These are phyloP conservation scores for Melangyna quadrimaculata DNA, from an alignment of 2,888 invertebrate genomes.

Conservation along the genomic window DNA sequence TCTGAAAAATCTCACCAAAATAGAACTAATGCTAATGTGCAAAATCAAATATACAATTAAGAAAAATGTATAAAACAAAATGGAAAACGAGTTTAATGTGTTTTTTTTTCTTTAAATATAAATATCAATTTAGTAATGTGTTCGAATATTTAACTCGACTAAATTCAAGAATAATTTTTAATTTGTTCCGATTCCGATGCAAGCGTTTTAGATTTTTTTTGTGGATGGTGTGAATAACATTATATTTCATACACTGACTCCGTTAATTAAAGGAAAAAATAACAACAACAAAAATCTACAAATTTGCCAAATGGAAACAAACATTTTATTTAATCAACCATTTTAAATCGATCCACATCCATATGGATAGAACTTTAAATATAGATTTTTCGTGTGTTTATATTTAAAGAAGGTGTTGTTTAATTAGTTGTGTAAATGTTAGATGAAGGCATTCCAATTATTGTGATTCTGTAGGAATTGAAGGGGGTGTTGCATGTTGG, in stretches of 20 bases:
- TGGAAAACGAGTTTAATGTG: too few relatives aligned
- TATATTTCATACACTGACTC: background rate
- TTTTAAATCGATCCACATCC: background rate
- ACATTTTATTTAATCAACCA: background rate
- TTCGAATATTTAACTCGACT: too few relatives aligned
- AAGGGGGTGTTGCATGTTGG: background rate
- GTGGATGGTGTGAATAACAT: too few relatives aligned
- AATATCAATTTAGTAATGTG: too few relatives aligned
- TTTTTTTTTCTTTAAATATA: too few relatives aligned
- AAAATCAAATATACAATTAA: too few relatives aligned
- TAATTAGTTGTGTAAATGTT: slow-evolving; percentile 9
- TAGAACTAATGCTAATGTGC: too few relatives aligned
- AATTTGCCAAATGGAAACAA: background rate
- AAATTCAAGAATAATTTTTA: too few relatives aligned
- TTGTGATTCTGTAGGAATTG: background rate
- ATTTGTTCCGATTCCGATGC: too few relatives aligned
- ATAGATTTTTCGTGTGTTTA: background rate
- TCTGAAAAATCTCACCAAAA: too few relatives aligned
- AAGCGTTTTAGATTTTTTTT: too few relatives aligned
- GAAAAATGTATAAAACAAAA: too few relatives aligned
- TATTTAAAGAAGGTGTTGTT: background rate
- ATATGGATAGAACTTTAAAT: background rate
- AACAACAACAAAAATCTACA: background rate
- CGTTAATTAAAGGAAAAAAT: background rate
- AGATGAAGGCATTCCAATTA: background rate